Conservation (phyloP, 2,888 invertebrate species). For the Meta bourneti region DNA sequence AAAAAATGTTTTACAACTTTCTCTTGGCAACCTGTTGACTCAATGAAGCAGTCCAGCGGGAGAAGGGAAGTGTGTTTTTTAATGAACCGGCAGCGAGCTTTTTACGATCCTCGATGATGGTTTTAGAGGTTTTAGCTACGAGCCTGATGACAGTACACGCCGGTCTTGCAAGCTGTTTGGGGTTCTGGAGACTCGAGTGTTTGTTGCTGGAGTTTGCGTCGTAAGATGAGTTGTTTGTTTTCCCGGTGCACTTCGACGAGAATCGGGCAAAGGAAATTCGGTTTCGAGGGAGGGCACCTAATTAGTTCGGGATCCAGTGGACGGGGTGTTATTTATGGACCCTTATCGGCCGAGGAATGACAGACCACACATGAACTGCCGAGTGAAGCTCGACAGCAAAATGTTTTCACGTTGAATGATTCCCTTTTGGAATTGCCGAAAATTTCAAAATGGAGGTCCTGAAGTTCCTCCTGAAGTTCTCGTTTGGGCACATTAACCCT, state of each 20-base stretch:
- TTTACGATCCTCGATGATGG: conserved; percentile 44
- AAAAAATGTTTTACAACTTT: conserved; percentile 49
- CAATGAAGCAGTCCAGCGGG: not conserved
- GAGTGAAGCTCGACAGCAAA: not conserved
- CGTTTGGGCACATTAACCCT: no score
- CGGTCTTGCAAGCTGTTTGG: not conserved
- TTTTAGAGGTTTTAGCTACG: conserved; percentile 25
- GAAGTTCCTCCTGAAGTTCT: no score
- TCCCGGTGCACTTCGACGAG: not conserved
- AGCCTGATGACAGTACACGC: not conserved
- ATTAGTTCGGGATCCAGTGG: conserved; percentile 1
- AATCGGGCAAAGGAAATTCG: not conserved
- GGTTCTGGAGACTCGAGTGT: not conserved
- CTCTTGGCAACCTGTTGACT: conserved; percentile 5
- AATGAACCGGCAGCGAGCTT: conserved; percentile 24
- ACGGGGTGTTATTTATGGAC: not conserved
- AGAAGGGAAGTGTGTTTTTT: not conserved
- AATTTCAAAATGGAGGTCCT: no score
- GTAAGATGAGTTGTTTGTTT: conserved; percentile 26
- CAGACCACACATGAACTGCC: conserved; percentile 15
- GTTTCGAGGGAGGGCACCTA: not conserved
- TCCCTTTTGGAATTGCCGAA: not conserved
- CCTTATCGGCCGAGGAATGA: not conserved
- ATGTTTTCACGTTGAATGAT: not conserved
- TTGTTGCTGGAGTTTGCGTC: not conserved